Conservation (phyloP, 2,113 vertebrate genomes). For the Lucifuga dentata region DNA sequence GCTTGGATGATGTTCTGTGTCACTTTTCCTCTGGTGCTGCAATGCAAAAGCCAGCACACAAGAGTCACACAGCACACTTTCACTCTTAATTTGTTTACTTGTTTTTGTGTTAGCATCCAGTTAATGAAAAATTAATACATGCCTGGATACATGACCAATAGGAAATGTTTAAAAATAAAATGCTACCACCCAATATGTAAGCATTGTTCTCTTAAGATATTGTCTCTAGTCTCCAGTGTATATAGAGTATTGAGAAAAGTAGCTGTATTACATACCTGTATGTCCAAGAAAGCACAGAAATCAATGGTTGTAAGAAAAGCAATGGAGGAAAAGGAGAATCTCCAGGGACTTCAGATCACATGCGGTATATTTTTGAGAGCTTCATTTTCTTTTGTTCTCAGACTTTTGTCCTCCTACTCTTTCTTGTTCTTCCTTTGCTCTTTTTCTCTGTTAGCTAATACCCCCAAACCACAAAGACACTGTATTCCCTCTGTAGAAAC, state of each 20-base stretch:
- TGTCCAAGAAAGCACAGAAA: conserved; percentile 3
- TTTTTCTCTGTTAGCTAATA: conserved; percentile 8
- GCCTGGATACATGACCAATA: background rate
- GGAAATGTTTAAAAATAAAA: background rate
- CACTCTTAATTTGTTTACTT: no score
- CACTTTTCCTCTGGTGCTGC: no score
- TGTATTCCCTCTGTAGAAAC: background rate
- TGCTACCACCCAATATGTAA: no score
- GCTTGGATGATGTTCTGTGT: background rate
- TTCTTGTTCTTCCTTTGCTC: conserved; percentile 8
- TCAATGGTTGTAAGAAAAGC: conserved; percentile 6
- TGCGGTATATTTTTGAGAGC: background rate
- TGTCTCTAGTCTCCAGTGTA: background rate
- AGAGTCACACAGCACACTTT: no score
- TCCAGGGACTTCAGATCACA: conserved; percentile 51
- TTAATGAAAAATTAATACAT: no score
- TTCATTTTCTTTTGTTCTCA: conserved; percentile 25
- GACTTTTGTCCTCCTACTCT: conserved; percentile 15
- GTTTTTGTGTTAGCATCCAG: background rate
- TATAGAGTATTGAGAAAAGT: background rate
- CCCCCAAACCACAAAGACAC: conserved; percentile 9
- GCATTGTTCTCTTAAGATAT: background rate
- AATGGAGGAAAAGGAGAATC: conserved; percentile 7
- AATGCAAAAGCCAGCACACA: no score
- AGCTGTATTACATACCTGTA: conserved; percentile 23